Evolutionary conservation across 2,888 invertebrate species (phyloP), one percentile per base, ranked within the genome.

Genomic region (Lasius platythorax): DNA sequence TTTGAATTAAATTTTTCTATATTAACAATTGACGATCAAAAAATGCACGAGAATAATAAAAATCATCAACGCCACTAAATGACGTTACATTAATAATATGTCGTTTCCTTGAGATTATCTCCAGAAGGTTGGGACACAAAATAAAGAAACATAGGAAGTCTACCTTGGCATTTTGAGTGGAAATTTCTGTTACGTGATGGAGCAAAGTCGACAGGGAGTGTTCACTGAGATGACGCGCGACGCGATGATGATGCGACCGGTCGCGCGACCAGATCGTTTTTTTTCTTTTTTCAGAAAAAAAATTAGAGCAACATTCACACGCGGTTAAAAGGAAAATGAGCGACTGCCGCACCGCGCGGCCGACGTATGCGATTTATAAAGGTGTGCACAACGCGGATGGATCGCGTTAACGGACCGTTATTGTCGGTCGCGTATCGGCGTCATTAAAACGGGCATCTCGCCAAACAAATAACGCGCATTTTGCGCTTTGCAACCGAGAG

Each of bases 361-460:
- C 74, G 30, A 79, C 73, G 70, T 83, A 76, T 64, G 84, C 87
- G 75, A 87, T 92, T 93, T 93, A 92, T 92, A 92, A 23, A 75
- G 88, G 85, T 88, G 88, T 89, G 88, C 89, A 90, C 86, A 90
- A 28, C 23, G n/a, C 50, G 28, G 64, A 81, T 61, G 12, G 50
- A 53, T 4, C 12, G 58, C 72, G 68, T 83, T 70, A 87, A 83
- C 70, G 81, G 50, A 68, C 40, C 33, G n/a, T 53, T 84, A 91
- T 89, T 87, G 89, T 88, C 87, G 87, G 88, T 56, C 64, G 68
- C 43, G 84, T 67, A 53, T 67, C 30, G 33, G n/a, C 76, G 87
- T 91, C 91, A 92, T 92, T 87, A 85, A 85, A 91, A 89, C 86
- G 89, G 92, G 92, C 92, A 88, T 73, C 66, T 67, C 63, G 90